Base-by-base conservation (phyloP, 2,888 invertebrate species). In the Oxycera nigricornis region DNA sequence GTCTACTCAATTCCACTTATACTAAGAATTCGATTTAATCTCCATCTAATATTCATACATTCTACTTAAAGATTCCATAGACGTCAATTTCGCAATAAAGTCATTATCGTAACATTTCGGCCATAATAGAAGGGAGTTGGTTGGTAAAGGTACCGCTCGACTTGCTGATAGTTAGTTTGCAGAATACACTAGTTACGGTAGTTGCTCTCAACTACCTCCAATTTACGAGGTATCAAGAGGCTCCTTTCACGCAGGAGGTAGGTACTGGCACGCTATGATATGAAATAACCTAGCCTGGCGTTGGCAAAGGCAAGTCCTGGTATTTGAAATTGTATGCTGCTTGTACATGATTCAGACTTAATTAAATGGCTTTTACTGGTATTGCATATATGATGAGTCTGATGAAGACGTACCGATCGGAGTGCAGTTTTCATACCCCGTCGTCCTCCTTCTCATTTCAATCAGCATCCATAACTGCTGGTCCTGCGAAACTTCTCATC, bases 321-420 rank as follows among this genome's bases (percentile, higher is more conserved):
- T 74, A 75, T 72, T 76, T 72, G 50, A 73, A 70, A 68, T 77
- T 76, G 76, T 62, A 75, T 73, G 74, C 78, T 74, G 50, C 65
- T 76, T 74, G 77, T 79, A 78, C 78, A 78, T 79, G 78, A 78
- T 79, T 77, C 78, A 78, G 78, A 79, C 78, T 79, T 79, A 79
- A 79, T 79, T 79, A 79, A 79, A 79, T 79, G 78, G 79, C 78
- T 79, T 79, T 79, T 79, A 79, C 78, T 76, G 75, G 78, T 78
- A 77, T 75, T 78, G 77, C 76, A 78, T 78, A 76, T 77, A 77
- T 77, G 78, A 78, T 78, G 77, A 78, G 78, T 70, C 73, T 75
- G 73, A 73, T 75, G 72, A 74, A 77, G 73, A 73, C 72, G 73
- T 73, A 76, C 76, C 73, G 76, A 70, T 72, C 73, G 62, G 72